phyloP scores from a whole-genome alignment of 2,888 invertebrate genomes.

The Maniola hyperantus region DNA sequence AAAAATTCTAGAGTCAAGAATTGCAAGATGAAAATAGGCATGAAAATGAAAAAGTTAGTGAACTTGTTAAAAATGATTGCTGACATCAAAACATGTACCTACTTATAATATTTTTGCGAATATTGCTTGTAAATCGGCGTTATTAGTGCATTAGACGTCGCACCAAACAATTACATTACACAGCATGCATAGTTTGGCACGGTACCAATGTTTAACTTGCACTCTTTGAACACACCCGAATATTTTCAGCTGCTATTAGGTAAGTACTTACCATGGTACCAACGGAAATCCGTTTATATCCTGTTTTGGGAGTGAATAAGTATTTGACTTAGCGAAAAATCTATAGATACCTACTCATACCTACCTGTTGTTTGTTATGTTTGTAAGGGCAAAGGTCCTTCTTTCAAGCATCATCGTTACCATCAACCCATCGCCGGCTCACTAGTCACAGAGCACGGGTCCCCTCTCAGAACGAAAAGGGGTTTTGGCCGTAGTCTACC shows the following conservation, averaged over 20 bases:
- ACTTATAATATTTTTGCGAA: slow-evolving; percentile 29
- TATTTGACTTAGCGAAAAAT: not conserved
- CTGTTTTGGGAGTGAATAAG: not conserved
- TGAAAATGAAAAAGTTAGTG: not conserved
- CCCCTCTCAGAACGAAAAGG: too few species aligned
- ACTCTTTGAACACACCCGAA: slow-evolving; percentile 63
- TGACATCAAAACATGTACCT: slow-evolving; percentile 21
- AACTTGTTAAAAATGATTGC: too few species aligned
- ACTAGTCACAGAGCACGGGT: too few species aligned
- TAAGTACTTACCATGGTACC: slow-evolving; percentile 51
- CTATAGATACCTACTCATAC: too few species aligned
- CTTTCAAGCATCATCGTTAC: too few species aligned
- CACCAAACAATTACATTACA: slow-evolving; percentile 55
- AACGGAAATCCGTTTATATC: slow-evolving; percentile 64
- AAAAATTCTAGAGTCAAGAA: too few species aligned
- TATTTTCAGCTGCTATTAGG: slow-evolving; percentile 63
- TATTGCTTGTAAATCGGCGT: slow-evolving; percentile 30
- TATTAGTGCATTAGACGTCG: slow-evolving; percentile 39
- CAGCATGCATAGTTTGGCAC: slow-evolving; percentile 71
- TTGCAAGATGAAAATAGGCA: too few species aligned
- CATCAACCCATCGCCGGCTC: too few species aligned
- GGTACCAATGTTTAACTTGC: slow-evolving; percentile 62
- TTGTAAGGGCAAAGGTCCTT: too few species aligned
- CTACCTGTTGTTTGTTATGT: too few species aligned
- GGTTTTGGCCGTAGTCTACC: too few species aligned